Conservation (phyloP, 35 echinoderm and acorn worm genomes). For the Eucidaris tribuloides region DNA sequence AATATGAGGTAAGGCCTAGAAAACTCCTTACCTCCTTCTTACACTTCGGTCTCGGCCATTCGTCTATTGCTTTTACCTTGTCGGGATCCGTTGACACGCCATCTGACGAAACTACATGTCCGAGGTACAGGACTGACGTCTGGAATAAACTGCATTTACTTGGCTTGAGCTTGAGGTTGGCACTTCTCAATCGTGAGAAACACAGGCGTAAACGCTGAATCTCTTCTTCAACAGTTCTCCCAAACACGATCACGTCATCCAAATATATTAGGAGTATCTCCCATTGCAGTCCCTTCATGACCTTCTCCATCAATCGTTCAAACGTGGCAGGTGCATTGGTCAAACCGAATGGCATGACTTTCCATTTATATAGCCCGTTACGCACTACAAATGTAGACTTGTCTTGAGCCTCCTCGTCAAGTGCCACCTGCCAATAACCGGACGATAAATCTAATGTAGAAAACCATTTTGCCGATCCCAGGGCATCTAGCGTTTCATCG, state of each 20-base stretch:
- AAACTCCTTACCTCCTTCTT: conserved; percentile 54
- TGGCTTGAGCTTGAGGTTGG: conserved; percentile 21
- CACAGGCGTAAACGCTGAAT: not conserved
- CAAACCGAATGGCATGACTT: conserved; percentile 53
- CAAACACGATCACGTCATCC: conserved; percentile 47
- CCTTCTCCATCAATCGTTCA: not conserved
- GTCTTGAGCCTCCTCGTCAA: too few relatives aligned
- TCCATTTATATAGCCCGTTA: conserved; percentile 27
- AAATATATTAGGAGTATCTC: conserved; percentile 43
- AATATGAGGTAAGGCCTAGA: conserved; percentile 52
- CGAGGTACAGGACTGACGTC: conserved; percentile 20
- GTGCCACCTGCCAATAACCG: too few relatives aligned
- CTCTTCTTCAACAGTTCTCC: not conserved
- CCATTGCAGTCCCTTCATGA: conserved; percentile 28
- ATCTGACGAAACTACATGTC: conserved; percentile 15
- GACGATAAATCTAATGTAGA: too few relatives aligned
- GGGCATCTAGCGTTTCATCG: conserved; percentile 57
- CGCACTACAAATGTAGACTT: too few relatives aligned
- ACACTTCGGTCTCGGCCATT: conserved; percentile 31
- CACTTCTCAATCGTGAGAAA: not conserved
- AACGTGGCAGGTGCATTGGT: not conserved
- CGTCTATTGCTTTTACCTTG: conserved; percentile 19
- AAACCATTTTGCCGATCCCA: too few relatives aligned
- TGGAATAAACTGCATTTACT: conserved; percentile 20
- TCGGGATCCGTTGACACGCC: conserved; percentile 28